These are phyloP conservation scores for Spicauda simplicius DNA, from an alignment of 2,888 invertebrate species.

Conservation along the genomic window DNA sequence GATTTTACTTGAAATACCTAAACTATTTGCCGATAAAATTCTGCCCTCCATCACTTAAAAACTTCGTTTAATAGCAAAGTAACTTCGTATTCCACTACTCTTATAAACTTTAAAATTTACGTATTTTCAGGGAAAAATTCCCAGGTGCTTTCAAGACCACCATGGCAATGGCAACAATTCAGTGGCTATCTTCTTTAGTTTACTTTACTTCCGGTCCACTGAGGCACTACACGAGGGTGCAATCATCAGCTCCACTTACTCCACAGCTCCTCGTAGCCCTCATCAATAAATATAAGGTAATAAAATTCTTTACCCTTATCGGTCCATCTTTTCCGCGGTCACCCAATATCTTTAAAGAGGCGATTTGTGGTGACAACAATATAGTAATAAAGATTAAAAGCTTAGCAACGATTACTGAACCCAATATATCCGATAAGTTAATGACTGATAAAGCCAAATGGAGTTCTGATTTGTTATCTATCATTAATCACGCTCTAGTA, in stretches of 20 bases:
- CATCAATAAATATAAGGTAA: conserved; percentile 60
- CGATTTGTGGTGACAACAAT: neutral
- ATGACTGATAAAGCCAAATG: conserved; percentile 26
- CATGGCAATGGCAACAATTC: conserved; percentile 55
- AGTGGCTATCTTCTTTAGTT: conserved; percentile 58
- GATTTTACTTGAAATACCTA: too few species aligned
- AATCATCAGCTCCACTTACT: conserved; percentile 51
- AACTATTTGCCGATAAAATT: too few species aligned
- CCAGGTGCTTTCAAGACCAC: conserved; percentile 42
- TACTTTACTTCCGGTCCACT: conserved; percentile 53
- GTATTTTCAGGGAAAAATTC: conserved; percentile 50
- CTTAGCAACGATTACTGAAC: neutral
- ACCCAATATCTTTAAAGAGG: neutral
- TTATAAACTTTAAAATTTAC: conserved; percentile 39
- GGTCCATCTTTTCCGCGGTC: neutral
- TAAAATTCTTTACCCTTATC: neutral
- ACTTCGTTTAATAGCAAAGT: neutral
- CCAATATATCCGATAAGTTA: conserved; percentile 6
- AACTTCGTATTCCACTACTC: neutral
- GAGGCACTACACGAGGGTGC: conserved; percentile 52
- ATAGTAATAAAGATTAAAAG: conserved; percentile 1
- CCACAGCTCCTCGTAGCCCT: conserved; percentile 49
- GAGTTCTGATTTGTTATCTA: conserved; percentile 25
- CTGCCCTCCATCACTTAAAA: neutral
- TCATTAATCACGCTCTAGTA: conserved; percentile 27